A percentile compares a stretch with the other conserved stretches of the same genome.
phyloP scores from a whole-genome alignment of 2,113 vertebrate species.

The Isurus oxyrinchus region DNA sequence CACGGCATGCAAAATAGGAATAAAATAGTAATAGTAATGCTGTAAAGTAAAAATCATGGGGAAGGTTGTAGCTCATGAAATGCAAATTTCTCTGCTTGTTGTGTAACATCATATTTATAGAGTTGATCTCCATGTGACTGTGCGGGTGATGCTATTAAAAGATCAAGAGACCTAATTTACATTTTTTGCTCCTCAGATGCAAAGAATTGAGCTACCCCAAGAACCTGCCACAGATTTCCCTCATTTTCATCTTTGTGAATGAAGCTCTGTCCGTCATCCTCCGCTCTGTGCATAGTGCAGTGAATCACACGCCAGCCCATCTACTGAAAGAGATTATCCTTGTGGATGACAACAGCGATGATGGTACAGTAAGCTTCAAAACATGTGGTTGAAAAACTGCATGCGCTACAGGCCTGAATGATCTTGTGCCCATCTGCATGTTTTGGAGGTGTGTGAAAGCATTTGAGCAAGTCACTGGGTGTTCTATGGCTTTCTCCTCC shows the following conservation, averaged over 20 bases:
- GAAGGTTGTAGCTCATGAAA: neutral
- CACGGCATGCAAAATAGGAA: neutral
- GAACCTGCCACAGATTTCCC: conserved; percentile 89
- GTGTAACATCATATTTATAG: neutral
- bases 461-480: neutral
- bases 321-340: conserved; percentile 94
- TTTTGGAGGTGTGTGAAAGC: neutral
- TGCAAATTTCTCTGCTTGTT: neutral
- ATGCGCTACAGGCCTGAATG: neutral
- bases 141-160: neutral
- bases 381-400: neutral
- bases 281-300: conserved; percentile 85
- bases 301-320: conserved; percentile 88
- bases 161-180: neutral
- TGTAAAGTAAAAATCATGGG: neutral
- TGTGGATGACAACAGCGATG: conserved; percentile 93
- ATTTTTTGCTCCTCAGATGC: conserved; percentile 63
- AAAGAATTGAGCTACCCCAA: conserved; percentile 74
- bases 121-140: neutral
- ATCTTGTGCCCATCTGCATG: neutral
- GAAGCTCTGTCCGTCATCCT: conserved; percentile 94
- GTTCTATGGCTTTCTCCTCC: neutral
- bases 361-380: conserved; percentile 59
- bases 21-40: neutral
- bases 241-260: conserved; percentile 97